These are phyloP conservation scores for Etheostoma nigrum DNA, from an alignment of 2,797 vertebrate species.

Conservation along the genomic window DNA sequence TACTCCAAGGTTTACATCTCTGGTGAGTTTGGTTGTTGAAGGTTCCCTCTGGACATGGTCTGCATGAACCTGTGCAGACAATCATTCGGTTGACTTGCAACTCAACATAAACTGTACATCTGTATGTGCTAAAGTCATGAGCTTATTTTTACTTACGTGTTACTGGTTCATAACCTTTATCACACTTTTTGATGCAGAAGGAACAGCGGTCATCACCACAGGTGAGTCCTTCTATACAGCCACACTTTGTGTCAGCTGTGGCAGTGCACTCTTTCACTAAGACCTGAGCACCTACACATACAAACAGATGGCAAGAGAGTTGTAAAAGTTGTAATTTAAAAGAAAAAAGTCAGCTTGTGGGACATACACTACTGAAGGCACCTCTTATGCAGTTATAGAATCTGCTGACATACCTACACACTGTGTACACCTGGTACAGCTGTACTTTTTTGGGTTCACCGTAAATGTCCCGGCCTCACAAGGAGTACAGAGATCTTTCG, in stretches of 20 bases:
- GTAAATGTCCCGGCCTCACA: slow-evolving; percentile 59
- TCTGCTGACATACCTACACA: slow-evolving; percentile 76
- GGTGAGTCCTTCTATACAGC: slow-evolving; percentile 67
- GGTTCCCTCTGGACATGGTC: slow-evolving; percentile 73
- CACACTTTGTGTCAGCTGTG: slow-evolving; percentile 73
- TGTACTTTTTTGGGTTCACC: accelerated
- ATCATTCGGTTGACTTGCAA: neutral
- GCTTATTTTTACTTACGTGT: slow-evolving; percentile 61
- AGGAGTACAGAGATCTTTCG: slow-evolving; percentile 62
- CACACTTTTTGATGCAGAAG: slow-evolving; percentile 71
- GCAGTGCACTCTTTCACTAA: slow-evolving; percentile 49
- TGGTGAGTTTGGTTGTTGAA: slow-evolving; percentile 80
- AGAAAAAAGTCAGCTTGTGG: neutral
- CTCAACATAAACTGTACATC: neutral
- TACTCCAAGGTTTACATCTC: slow-evolving; percentile 78
- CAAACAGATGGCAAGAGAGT: slow-evolving; percentile 5
- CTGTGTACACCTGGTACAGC: slow-evolving; percentile 59
- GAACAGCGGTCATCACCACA: slow-evolving; percentile 71
- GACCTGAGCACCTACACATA: slow-evolving; percentile 62
- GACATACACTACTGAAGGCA: neutral
- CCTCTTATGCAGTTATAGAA: neutral
- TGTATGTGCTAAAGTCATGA: neutral
- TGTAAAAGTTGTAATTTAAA: neutral
- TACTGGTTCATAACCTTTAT: slow-evolving; percentile 71
- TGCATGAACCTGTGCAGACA: slow-evolving; percentile 75